phyloP scores from a whole-genome alignment of 35 echinoderm and acorn worm genomes.

The Patiria miniata region DNA sequence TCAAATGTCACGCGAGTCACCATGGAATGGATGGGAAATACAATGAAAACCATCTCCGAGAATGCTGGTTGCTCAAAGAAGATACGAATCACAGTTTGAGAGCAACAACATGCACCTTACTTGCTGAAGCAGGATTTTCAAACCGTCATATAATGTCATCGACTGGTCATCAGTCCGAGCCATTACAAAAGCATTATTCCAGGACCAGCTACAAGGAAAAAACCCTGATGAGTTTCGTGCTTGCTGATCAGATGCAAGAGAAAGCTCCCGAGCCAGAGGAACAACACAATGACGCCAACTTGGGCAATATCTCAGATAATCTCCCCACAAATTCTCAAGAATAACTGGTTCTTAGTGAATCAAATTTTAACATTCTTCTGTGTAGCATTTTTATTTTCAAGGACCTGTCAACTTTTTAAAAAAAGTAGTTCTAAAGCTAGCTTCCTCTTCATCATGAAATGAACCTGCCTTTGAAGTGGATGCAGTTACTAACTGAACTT shows the following conservation, averaged over 20 bases:
- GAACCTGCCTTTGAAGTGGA: too few relatives aligned
- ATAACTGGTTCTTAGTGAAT: too few relatives aligned
- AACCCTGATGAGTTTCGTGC: slow-evolving; percentile 10
- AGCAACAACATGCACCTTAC: slow-evolving; percentile 36
- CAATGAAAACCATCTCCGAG: slow-evolving; percentile 30
- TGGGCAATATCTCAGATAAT: too few relatives aligned
- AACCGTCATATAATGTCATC: slow-evolving; percentile 44
- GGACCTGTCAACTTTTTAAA: slow-evolving; percentile 22
- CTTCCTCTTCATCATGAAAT: too few relatives aligned
- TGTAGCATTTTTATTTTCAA: slow-evolving; percentile 26
- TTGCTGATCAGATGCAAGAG: slow-evolving; percentile 22
- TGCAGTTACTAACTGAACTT: too few relatives aligned
- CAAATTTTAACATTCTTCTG: slow-evolving; percentile 7
- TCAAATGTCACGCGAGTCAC: too few relatives aligned
- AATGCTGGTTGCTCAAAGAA: slow-evolving; percentile 12
- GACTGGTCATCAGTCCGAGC: slow-evolving; percentile 32
- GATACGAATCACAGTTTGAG: slow-evolving; percentile 42
- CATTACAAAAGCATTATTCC: slow-evolving; percentile 22
- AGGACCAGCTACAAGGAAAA: slow-evolving; percentile 31
- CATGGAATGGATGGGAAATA: too few relatives aligned
- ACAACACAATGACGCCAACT: too few relatives aligned
- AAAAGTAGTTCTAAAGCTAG: too few relatives aligned
- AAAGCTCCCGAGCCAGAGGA: slow-evolving; percentile 39
- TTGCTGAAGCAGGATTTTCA: not conserved
- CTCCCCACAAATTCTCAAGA: too few relatives aligned